phyloP scores from a whole-genome alignment of 92 coral and sea anemone genomes.

The Palythoa caribaeorum region DNA sequence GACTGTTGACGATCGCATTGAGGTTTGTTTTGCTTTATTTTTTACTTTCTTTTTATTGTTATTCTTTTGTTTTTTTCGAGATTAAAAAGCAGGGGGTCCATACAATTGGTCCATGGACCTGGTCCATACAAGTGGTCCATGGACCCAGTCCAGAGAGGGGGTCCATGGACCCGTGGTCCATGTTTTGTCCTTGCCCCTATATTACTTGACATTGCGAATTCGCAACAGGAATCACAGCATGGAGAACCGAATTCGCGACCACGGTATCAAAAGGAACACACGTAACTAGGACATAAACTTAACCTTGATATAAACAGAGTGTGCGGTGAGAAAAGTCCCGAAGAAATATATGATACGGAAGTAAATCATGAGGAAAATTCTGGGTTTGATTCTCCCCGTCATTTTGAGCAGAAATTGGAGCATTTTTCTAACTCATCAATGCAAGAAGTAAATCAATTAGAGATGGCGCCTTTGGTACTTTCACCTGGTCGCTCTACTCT shows the following conservation, averaged over 20 bases:
- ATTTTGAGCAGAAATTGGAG: background rate
- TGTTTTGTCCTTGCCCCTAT: background rate
- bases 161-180: too few species aligned
- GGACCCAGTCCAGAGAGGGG: too few species aligned
- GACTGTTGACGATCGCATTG: too few species aligned
- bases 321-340: constrained; percentile 13
- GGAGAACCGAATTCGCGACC: background rate
- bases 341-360: background rate
- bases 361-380: constrained; percentile 7
- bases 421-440: background rate
- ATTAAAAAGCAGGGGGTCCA: too few species aligned
- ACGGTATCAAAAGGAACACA: constrained; percentile 8
- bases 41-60: too few species aligned
- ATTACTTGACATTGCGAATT: constrained; percentile 1
- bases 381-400: background rate
- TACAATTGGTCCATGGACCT: too few species aligned
- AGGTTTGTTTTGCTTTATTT: too few species aligned
- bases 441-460: background rate
- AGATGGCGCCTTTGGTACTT: background rate
- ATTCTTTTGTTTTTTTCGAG: too few species aligned
- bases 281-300: background rate
- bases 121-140: too few species aligned
- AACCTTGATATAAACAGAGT: constrained; percentile 8
- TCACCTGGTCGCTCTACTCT: constrained; percentile 27
- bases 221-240: background rate